Conservation (phyloP, 2,888 invertebrate genomes). For the Capitulum mitella region DNA sequence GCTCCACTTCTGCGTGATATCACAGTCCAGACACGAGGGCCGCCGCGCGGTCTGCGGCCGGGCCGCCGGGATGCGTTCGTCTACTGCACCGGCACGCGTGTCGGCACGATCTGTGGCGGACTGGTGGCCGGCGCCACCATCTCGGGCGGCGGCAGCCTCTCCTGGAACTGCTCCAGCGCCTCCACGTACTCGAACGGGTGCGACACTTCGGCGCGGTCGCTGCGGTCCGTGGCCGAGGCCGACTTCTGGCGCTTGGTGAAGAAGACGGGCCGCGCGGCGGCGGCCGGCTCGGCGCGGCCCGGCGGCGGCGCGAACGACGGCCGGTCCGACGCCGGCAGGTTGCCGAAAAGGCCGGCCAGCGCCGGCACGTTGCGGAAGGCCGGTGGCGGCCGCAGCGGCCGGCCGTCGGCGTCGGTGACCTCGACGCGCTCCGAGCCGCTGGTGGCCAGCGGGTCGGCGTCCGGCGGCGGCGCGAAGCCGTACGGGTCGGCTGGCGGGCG, state of each 20-base stretch:
- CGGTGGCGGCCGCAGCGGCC: conserved; percentile 5
- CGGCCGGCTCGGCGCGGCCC: background rate
- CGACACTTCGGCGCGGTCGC: background rate
- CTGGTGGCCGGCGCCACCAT: background rate
- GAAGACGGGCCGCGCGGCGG: background rate
- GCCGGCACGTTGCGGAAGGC: conserved; percentile 2
- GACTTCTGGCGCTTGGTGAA: background rate
- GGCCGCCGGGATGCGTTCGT: background rate
- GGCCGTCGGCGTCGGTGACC: background rate
- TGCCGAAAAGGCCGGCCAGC: background rate
- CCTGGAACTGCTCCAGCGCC: background rate
- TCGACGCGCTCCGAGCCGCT: background rate
- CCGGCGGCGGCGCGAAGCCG: conserved; percentile 1
- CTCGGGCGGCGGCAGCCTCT: background rate
- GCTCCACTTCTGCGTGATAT: background rate
- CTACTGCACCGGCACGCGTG: background rate
- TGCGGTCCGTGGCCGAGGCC: background rate
- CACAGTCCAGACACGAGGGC: background rate
- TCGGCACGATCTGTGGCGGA: background rate
- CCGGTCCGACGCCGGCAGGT: background rate
- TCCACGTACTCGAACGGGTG: conserved; percentile 18
- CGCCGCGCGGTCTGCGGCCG: background rate
- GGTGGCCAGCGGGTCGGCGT: conserved; percentile 1
- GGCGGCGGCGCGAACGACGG: background rate
- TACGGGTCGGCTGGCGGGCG: conserved; percentile 1